Base-by-base conservation (phyloP, 1,140 invertebrate species). In the Papilio polyxenes region DNA sequence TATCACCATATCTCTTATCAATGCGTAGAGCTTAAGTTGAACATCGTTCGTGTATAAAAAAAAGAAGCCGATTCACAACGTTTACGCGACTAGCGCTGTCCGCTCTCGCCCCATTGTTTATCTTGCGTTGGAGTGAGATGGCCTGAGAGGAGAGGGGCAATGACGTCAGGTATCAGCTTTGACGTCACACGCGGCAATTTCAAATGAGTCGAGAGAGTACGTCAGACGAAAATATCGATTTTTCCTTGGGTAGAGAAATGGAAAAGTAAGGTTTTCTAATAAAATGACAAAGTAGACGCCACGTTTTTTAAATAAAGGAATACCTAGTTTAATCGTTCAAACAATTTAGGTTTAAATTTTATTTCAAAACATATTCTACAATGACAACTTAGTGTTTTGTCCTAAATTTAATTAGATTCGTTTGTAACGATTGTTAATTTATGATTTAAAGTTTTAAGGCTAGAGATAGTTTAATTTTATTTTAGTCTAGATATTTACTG, bases 121-220 rank as follows among this genome's bases (percentile, higher is more conserved):
- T 86, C 48, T 81, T 86, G 83, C 65, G 90, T 82, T 83, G 78
- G 87, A 92, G 76, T n/a, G 89, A 90, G 89, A 88, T 49, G 59
- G 81, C 13, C 78, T 72, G 74, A 87, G 80, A 80, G 86, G 81
- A 86, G 80, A 80, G 87, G 83, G 44, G 77, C 81, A 77, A 89
- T 94, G 92, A 92, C 92, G 92, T 92, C 91, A 91, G 87, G 87
- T 81, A 84, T 82, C 83, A 84, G 83, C 77, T 86, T 89, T 94
- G 90, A 95, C 94, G 94, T 95, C 93, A 95, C 86, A 87, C 90
- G 94, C 94, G 94, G 91, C 92, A 95, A 94, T 93, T 95, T 95
- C 92, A 93, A 95, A 95, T 84, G 84, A 85, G 85, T 86, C 85
- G 84, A 83, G 85, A 82, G 79, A 49, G 84, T 89, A 92, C 91